Conservation (phyloP, 2,113 vertebrate genomes). For the Saccopteryx bilineata region DNA sequence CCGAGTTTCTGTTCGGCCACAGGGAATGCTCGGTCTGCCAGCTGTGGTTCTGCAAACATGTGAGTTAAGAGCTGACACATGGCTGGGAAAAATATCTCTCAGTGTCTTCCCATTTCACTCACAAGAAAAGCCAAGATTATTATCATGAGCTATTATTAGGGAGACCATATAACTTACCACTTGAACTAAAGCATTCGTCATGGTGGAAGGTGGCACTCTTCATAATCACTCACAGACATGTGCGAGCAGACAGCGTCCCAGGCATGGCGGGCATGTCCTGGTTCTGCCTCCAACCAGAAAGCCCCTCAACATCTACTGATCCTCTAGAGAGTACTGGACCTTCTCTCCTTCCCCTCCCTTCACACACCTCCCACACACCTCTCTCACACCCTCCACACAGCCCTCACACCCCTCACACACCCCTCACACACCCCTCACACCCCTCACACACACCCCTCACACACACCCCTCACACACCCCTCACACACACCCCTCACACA, state of each 20-base stretch:
- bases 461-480: background rate
- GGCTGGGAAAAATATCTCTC: background rate
- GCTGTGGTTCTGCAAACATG: background rate
- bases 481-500: background rate
- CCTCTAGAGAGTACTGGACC: accelerated
- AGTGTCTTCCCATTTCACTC: background rate
- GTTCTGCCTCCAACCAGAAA: too few relatives aligned
- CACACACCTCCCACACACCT: background rate
- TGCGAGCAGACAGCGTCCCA: background rate
- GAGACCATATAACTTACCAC: background rate
- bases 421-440: background rate
- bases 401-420: accelerated
- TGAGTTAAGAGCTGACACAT: background rate
- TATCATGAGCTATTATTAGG: background rate
- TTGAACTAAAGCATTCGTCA: background rate
- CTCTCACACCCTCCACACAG: background rate
- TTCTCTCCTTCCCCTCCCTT: accelerated
- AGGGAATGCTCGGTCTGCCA: background rate
- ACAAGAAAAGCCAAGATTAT: background rate
- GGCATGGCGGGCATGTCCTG: background rate
- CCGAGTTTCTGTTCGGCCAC: background rate
- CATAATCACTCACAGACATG: background rate
- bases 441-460: accelerated
- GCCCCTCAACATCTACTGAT: accelerated
- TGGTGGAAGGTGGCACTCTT: background rate